These are phyloP conservation scores for Maniola hyperantus DNA, from an alignment of 2,888 invertebrate genomes.

Conservation along the genomic window DNA sequence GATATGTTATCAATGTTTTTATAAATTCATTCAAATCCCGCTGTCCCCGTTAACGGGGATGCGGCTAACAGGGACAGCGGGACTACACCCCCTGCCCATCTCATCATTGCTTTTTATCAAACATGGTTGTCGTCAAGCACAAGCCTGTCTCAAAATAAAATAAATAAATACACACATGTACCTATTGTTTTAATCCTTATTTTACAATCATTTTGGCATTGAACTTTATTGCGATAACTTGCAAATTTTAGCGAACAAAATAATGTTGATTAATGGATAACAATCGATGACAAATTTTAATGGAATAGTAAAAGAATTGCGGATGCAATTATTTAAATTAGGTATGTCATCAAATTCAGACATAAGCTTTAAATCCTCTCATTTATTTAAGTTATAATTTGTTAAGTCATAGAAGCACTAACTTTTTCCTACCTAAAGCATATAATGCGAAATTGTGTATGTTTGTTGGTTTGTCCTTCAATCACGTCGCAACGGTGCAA, in stretches of 20 bases:
- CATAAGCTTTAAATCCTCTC: constrained; percentile 1
- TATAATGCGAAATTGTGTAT: too few relatives aligned
- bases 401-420: neutral
- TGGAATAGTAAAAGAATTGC: neutral
- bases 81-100: too few relatives aligned
- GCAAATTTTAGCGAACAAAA: neutral
- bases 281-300: neutral
- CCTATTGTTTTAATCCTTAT: neutral
- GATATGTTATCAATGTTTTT: too few relatives aligned
- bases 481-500: too few relatives aligned
- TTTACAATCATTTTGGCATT: neutral
- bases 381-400: neutral
- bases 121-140: neutral
- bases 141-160: too few relatives aligned
- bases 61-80: too few relatives aligned
- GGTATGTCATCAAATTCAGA: neutral
- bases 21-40: too few relatives aligned
- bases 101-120: too few relatives aligned
- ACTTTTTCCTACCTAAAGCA: too few relatives aligned
- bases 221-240: neutral
- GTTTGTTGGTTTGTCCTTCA: too few relatives aligned
- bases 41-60: too few relatives aligned
- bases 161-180: too few relatives aligned
- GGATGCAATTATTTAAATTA: neutral
- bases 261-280: constrained; percentile 5